Conservation (phyloP, 35 echinoderm and acorn worm species). For the Heliocidaris tuberculata region DNA sequence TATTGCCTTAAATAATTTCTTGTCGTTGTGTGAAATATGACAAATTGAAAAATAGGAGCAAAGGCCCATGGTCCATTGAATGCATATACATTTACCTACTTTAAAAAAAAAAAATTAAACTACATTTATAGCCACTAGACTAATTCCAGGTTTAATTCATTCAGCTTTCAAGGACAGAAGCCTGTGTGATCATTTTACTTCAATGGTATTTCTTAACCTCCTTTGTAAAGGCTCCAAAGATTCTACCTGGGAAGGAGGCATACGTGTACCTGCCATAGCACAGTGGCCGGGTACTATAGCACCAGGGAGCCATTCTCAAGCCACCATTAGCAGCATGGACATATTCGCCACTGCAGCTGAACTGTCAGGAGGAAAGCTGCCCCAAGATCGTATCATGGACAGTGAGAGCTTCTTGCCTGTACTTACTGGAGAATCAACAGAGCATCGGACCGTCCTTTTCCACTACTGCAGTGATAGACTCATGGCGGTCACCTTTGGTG, state of each 20-base stretch:
- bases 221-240: constrained; percentile 49
- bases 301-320: constrained; percentile 43
- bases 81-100: too few species aligned
- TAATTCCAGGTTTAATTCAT: too few species aligned
- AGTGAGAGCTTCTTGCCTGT: constrained; percentile 65
- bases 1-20: too few species aligned
- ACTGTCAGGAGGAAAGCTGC: constrained; percentile 59
- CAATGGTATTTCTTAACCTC: neutral
- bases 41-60: too few species aligned
- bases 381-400: constrained; percentile 72
- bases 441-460: constrained; percentile 50
- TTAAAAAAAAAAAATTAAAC: too few species aligned
- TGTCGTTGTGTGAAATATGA: too few species aligned
- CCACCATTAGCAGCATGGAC: constrained; percentile 85
- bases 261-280: constrained; percentile 86
- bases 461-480: constrained; percentile 82
- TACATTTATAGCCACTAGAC: too few species aligned
- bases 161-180: too few species aligned
- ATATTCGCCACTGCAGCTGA: constrained; percentile 71
- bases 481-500: constrained; percentile 67
- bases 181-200: too few species aligned
- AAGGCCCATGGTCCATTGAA: too few species aligned
- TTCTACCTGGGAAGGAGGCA: constrained; percentile 84
- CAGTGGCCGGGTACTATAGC: constrained; percentile 84
- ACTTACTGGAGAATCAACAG: constrained; percentile 35